A percentile compares a stretch with the other conserved stretches of the same genome.
phyloP scores from a whole-genome alignment of 2,888 invertebrate genomes.

The Cryptus viduatorius region DNA sequence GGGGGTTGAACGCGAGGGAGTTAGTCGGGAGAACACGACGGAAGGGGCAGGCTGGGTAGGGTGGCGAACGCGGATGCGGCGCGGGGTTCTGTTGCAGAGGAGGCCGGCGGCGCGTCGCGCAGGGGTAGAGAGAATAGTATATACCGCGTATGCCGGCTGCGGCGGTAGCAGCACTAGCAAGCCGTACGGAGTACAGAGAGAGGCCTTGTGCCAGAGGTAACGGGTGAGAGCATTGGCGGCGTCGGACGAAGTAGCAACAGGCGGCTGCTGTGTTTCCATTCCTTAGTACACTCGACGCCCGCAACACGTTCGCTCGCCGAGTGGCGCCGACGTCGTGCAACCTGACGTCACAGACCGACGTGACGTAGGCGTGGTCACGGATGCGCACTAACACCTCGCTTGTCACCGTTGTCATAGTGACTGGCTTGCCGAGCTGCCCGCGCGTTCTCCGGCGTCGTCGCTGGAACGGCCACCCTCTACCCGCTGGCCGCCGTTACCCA shows the following conservation, averaged over 20 bases:
- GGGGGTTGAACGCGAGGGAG: slow-evolving; percentile 65
- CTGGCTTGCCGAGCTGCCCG: slow-evolving; percentile 80
- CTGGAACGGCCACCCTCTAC: slow-evolving; percentile 47
- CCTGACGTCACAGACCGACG: slow-evolving; percentile 81
- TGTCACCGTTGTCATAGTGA: slow-evolving; percentile 84
- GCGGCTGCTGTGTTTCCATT: slow-evolving; percentile 75
- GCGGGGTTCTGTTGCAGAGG: slow-evolving; percentile 39
- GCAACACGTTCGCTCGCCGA: slow-evolving; percentile 77
- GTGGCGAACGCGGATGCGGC: slow-evolving; percentile 53
- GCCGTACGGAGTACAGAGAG: slow-evolving; percentile 9
- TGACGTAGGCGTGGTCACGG: slow-evolving; percentile 85
- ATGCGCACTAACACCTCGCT: slow-evolving; percentile 84
- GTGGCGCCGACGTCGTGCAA: slow-evolving; percentile 77
- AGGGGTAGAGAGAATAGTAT: slow-evolving; percentile 32
- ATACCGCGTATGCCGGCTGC: slow-evolving; percentile 38
- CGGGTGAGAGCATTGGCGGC: slow-evolving; percentile 36
- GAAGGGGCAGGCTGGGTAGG: slow-evolving; percentile 61
- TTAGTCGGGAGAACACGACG: slow-evolving; percentile 56
- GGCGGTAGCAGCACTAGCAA: slow-evolving; percentile 42
- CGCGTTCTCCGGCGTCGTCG: slow-evolving; percentile 80
- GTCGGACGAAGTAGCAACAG: slow-evolving; percentile 82
- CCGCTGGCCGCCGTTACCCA: background rate
- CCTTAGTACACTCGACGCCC: slow-evolving; percentile 70
- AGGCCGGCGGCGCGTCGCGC: slow-evolving; percentile 31
- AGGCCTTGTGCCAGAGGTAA: slow-evolving; percentile 18